A percentile compares a stretch with the other conserved stretches of the same genome.
These are phyloP conservation scores for Hyperoplus lanceolatus DNA, from an alignment of 2,797 vertebrate genomes.

Conservation along the genomic window DNA sequence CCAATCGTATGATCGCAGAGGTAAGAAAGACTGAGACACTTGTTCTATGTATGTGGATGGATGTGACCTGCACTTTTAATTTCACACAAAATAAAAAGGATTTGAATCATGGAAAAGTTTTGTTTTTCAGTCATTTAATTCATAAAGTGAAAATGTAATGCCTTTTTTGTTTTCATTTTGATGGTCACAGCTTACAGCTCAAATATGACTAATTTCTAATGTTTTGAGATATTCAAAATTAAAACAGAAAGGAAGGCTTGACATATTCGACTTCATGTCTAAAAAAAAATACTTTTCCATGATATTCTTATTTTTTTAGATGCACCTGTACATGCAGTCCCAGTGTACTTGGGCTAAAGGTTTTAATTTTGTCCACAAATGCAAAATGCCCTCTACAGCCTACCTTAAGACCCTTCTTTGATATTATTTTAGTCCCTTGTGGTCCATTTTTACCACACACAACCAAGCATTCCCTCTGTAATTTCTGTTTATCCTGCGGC, in stretches of 20 bases:
- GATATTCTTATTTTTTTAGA: too few species aligned
- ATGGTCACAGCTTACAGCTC: too few species aligned
- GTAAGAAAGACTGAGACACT: slow-evolving; percentile 76
- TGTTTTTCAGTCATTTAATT: too few species aligned
- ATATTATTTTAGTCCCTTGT: slow-evolving; percentile 68
- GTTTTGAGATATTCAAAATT: too few species aligned
- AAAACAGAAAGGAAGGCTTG: too few species aligned
- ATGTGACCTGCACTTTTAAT: slow-evolving; percentile 1
- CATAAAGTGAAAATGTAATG: too few species aligned
- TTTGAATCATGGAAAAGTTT: too few species aligned
- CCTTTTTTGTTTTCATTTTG: too few species aligned
- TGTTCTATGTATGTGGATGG: neutral
- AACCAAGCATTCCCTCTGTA: slow-evolving; percentile 66
- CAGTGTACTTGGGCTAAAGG: slow-evolving; percentile 30
- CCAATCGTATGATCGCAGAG: slow-evolving; percentile 98
- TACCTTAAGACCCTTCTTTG: slow-evolving; percentile 68
- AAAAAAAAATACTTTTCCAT: too few species aligned
- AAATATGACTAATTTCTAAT: too few species aligned
- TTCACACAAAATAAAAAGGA: neutral
- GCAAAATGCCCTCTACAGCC: slow-evolving; percentile 39
- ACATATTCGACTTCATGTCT: too few species aligned
- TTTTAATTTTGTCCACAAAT: slow-evolving; percentile 39
- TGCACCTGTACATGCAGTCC: slow-evolving; percentile 30
- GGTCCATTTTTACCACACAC: slow-evolving; percentile 58
- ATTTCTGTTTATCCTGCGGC: slow-evolving; percentile 72